phyloP scores from a whole-genome alignment of 2,888 invertebrate genomes.

The Mayetiola destructor region DNA sequence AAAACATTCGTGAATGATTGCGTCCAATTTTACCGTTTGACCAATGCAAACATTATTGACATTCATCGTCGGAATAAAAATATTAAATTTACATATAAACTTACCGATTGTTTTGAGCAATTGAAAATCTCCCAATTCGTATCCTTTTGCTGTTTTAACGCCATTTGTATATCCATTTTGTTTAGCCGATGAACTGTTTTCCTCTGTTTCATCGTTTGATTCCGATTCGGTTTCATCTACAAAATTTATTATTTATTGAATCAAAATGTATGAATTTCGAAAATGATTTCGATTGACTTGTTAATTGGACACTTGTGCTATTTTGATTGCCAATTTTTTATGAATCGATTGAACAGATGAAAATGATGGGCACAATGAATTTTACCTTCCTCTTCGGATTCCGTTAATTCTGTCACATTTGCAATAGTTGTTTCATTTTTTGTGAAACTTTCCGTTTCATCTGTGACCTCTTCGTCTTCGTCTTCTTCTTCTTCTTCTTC shows the following conservation, averaged over 20 bases:
- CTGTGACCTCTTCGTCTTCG: not conserved
- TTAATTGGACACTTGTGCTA: too few relatives aligned
- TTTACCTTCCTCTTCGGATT: constrained; percentile 25
- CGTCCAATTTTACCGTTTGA: too few relatives aligned
- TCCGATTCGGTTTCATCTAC: constrained; percentile 22
- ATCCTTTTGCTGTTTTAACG: constrained; percentile 41
- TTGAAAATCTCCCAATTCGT: constrained; percentile 65
- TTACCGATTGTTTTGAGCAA: constrained; percentile 79
- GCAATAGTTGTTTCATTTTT: not conserved
- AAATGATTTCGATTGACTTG: too few relatives aligned
- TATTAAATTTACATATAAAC: constrained; percentile 30
- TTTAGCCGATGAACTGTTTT: not conserved
- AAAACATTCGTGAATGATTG: too few relatives aligned
- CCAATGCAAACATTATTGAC: too few relatives aligned
- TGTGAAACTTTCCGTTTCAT: not conserved
- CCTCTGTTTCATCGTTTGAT: constrained; percentile 12
- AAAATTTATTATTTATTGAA: too few relatives aligned
- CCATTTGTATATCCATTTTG: constrained; percentile 5
- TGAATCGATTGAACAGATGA: too few relatives aligned
- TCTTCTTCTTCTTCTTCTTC: constrained; percentile 23
- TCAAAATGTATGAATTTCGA: too few relatives aligned
- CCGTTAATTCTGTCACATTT: constrained; percentile 15
- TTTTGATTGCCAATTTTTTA: too few relatives aligned
- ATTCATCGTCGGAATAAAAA: too few relatives aligned
- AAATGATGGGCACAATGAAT: too few relatives aligned